Conservation (phyloP, 2,888 invertebrate species). For the Cheilosia urbana region DNA sequence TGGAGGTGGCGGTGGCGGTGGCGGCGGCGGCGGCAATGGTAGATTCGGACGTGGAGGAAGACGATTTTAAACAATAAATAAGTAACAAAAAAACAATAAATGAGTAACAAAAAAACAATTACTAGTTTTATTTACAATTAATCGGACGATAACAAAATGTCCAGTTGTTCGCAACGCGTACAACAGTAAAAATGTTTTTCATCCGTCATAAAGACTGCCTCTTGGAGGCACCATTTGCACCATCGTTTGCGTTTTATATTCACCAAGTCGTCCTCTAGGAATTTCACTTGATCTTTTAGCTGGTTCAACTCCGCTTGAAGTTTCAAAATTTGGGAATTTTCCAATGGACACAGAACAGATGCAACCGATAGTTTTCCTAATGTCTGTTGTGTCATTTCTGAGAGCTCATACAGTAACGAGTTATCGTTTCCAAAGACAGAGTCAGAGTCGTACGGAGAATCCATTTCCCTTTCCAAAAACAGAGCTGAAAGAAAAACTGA, state of each 20-base stretch:
- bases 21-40: background rate
- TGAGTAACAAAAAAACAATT: background rate
- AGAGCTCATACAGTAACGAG: slow-evolving; percentile 21
- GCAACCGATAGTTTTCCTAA: slow-evolving; percentile 36
- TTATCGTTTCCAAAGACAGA: slow-evolving; percentile 7
- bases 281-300: slow-evolving; percentile 13
- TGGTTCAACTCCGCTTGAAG: slow-evolving; percentile 32
- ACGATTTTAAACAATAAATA: slow-evolving; percentile 64
- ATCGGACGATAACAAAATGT: slow-evolving; percentile 17
- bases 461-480: slow-evolving; percentile 13
- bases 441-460: slow-evolving; percentile 22
- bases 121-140: slow-evolving; percentile 24
- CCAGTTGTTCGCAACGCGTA: slow-evolving; percentile 53
- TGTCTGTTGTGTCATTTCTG: slow-evolving; percentile 23
- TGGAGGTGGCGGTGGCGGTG: background rate
- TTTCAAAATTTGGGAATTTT: slow-evolving; percentile 11
- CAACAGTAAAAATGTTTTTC: slow-evolving; percentile 46
- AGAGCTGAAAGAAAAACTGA: background rate
- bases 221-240: slow-evolving; percentile 77
- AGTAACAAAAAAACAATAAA: slow-evolving; percentile 20
- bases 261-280: slow-evolving; percentile 61
- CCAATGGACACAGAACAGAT: slow-evolving; percentile 24
- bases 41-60: slow-evolving; percentile 34
- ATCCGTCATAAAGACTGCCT: slow-evolving; percentile 69
- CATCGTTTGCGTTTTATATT: slow-evolving; percentile 77